Evolutionary conservation across 2,797 vertebrate genomes (phyloP).

Genomic region (Chiloscyllium punctatum): DNA sequence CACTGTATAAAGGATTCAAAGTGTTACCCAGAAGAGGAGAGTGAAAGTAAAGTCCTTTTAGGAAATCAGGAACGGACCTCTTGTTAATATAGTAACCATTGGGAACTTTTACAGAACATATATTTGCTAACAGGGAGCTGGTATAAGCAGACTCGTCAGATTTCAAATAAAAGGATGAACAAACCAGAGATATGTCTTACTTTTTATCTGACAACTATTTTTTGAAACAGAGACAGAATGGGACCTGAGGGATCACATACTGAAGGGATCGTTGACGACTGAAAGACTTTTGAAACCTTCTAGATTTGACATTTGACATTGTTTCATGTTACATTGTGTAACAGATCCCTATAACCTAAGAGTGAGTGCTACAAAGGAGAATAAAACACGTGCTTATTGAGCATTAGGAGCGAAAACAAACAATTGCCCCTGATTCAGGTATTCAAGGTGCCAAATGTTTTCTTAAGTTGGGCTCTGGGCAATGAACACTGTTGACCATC

Average conservation of each 20-base stretch:
- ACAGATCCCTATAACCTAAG: neutral
- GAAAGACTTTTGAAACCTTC: conserved; percentile 22
- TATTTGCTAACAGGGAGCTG: neutral
- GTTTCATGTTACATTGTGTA: conserved; percentile 3
- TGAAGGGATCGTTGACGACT: neutral
- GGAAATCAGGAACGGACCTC: neutral
- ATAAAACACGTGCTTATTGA: neutral
- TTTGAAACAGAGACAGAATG: neutral
- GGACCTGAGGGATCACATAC: neutral
- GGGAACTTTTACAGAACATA: neutral
- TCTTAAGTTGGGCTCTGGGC: too few species aligned
- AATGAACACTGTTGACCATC: too few species aligned
- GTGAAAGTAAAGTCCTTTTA: neutral
- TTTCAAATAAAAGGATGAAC: conserved; percentile 23
- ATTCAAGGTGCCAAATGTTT: neutral
- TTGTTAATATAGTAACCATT: neutral
- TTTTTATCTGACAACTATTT: conserved; percentile 15
- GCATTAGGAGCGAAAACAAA: neutral
- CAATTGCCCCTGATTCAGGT: neutral
- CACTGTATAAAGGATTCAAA: neutral
- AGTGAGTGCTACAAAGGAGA: neutral
- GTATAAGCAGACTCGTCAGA: neutral
- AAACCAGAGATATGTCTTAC: neutral
- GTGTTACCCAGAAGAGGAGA: neutral
- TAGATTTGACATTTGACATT: conserved; percentile 20